Percentiles rank a stretch among this genome's conserved stretches.
Conservation (phyloP, 2,797 vertebrate species). For the Enteromius argenteus region DNA sequence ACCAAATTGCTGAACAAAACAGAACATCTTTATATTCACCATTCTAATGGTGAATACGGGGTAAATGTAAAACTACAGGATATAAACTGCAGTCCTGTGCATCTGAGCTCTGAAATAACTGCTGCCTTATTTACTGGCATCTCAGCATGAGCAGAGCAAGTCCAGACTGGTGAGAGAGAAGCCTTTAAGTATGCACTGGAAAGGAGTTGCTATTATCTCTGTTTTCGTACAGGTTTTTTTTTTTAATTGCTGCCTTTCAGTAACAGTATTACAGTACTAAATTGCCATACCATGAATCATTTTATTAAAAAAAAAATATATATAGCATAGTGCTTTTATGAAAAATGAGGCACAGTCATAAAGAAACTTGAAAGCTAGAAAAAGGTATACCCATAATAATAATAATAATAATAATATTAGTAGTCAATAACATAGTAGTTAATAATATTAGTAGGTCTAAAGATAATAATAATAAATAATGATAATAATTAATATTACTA, state of each 20-base stretch:
- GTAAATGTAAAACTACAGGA: not conserved
- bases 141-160: conserved; percentile 52
- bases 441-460: not conserved
- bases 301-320: not conserved
- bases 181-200: conserved; percentile 55
- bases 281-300: not conserved
- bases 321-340: not conserved
- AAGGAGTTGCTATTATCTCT: conserved; percentile 36
- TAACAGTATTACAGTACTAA: not conserved
- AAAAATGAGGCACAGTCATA: not conserved
- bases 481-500: too few relatives aligned
- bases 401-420: too few relatives aligned
- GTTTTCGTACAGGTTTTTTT: conserved; percentile 37
- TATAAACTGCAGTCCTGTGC: not conserved
- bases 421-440: not conserved
- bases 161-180: conserved; percentile 54
- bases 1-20: not conserved
- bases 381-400: not conserved
- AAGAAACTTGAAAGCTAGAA: not conserved
- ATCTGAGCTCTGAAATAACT: not conserved
- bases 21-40: not conserved
- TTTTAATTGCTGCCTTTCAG: conserved; percentile 24
- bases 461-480: not conserved
- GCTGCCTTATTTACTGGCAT: not conserved
- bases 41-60: not conserved